phyloP scores from a whole-genome alignment of 2,797 vertebrate genomes.

The Helostoma temminkii region DNA sequence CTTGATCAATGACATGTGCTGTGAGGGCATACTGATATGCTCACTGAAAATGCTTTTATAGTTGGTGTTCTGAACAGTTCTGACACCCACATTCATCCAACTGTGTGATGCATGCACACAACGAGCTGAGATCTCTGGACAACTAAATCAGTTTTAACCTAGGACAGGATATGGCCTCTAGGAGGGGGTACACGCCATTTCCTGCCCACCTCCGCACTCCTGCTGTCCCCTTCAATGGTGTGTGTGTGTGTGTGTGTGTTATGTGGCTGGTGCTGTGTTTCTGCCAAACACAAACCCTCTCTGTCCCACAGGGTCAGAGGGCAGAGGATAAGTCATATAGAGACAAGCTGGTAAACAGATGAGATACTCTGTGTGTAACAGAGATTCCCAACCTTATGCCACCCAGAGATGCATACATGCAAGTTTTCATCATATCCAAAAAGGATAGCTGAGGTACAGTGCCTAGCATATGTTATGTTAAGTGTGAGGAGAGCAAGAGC shows the following conservation, averaged over 20 bases:
- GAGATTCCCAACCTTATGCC: conserved; percentile 31
- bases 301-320: conserved; percentile 75
- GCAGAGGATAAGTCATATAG: conserved; percentile 72
- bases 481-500: too few species aligned
- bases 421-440: conserved; percentile 13
- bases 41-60: conserved; percentile 25
- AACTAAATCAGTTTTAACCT: conserved; percentile 71
- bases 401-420: conserved; percentile 7
- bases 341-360: conserved; percentile 68
- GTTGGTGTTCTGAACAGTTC: conserved; percentile 9
- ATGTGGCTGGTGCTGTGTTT: conserved; percentile 59
- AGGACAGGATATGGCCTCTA: conserved; percentile 78
- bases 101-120: conserved; percentile 16
- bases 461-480: neutral
- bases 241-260: conserved; percentile 55
- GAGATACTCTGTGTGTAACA: conserved; percentile 38
- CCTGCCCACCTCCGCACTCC: conserved; percentile 76
- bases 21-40: conserved; percentile 47
- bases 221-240: conserved; percentile 67
- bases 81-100: conserved; percentile 12
- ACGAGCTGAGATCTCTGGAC: conserved; percentile 60
- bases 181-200: conserved; percentile 77
- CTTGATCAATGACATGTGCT: conserved; percentile 74
- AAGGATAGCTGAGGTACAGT: neutral
- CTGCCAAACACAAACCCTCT: conserved; percentile 68